Evolutionary conservation across 1,140 invertebrate species (phyloP), one percentile per base, ranked within the genome.

Genomic region (Cylas formicarius): DNA sequence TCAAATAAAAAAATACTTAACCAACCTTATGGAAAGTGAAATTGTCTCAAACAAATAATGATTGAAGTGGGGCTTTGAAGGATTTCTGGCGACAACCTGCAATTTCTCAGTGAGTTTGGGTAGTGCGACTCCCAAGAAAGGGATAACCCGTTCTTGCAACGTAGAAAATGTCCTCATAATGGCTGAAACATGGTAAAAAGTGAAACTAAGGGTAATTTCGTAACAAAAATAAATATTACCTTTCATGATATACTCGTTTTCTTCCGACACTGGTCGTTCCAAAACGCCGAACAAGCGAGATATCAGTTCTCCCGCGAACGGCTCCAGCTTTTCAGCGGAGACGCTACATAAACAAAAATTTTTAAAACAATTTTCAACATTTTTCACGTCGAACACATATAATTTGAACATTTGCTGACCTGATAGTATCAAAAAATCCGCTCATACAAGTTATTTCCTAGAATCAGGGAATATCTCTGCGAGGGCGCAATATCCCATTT

Each of bases 181-280:
- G 4, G 90, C 90, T 80, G 45, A 53, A 61, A 56, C 17, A n/a
- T n/a, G n/a, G 40, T 52, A 32, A 39, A 55, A 27, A 32, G 38
- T 28, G 14, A 28, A 11, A 4, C 17, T 6, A 5, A 18, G 18
- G 9, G 10, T 35, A 35, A 18, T 35, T 37, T 37, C 19, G 9
- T 13, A 39, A 16, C 13, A 21, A 28, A 4, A 16, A 20, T 4
- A 4, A 18, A 17, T 31, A 2, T 49, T 62, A 84, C 81, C 82
- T 77, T 93, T 97, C 91, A 97, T 97, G 1, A 90, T 78, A 62
- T 97, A 96, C 70, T 97, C 93, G 69, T 97, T 97, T 71, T 98
- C 93, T 51, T 82, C 73, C 1, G 88, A 90, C 8, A 80, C 80
- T 2, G 74, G 71, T 39, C 77, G 70, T 2, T 78, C 75, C 24